Evolutionary conservation across 1,140 invertebrate genomes (phyloP).

Genomic region (Hyles euphorbiae): DNA sequence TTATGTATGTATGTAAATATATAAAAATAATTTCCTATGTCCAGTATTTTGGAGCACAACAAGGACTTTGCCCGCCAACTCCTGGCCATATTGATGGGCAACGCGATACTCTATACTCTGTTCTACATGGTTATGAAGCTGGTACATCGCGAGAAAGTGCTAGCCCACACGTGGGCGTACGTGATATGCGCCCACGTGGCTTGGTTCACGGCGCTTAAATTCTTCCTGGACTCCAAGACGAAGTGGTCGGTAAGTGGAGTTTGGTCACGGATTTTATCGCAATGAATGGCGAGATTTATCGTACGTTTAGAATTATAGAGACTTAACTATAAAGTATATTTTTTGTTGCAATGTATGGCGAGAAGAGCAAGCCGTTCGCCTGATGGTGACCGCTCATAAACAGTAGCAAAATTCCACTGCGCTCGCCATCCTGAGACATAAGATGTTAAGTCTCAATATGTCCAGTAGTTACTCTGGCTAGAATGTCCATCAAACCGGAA

Average conservation of each 20-base stretch:
- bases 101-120: slow-evolving; percentile 87
- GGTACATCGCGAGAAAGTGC: slow-evolving; percentile 81
- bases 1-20: no score
- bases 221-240: slow-evolving; percentile 87
- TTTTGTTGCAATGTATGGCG: not conserved
- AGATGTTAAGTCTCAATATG: no score
- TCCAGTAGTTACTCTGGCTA: no score
- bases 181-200: slow-evolving; percentile 79
- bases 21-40: no score
- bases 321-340: no score
- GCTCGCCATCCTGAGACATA: no score
- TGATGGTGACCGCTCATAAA: no score
- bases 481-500: no score
- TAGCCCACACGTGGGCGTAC: slow-evolving; percentile 79
- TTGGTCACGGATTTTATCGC: not conserved
- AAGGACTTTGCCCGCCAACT: slow-evolving; percentile 90
- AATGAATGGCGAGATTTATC: no score
- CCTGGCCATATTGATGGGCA: slow-evolving; percentile 88
- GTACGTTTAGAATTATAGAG: no score
- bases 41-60: slow-evolving; percentile 76
- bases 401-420: no score
- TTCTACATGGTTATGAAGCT: slow-evolving; percentile 94
- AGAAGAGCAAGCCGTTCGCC: no score
- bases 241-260: slow-evolving; percentile 83
- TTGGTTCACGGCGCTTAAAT: slow-evolving; percentile 83